These are phyloP conservation scores for Himalopsyche kuldschensis DNA, from an alignment of 2,888 invertebrate species.

Conservation along the genomic window DNA sequence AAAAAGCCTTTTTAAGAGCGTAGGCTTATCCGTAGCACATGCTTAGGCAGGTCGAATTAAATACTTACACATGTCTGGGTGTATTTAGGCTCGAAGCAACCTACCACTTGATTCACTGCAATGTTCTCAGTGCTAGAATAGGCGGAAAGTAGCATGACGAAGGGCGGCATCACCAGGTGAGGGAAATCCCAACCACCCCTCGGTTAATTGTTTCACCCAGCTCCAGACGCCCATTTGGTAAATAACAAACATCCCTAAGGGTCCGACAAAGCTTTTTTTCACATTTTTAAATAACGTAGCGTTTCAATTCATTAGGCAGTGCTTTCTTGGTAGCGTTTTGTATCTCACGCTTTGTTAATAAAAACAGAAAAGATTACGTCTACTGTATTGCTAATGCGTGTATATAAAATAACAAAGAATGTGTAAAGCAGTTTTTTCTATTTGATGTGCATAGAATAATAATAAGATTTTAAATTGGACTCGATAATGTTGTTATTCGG, in stretches of 20 bases:
- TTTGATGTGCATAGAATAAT: too few species aligned
- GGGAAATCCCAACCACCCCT: not conserved
- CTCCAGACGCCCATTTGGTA: not conserved
- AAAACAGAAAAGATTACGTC: not conserved
- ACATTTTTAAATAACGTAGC: not conserved
- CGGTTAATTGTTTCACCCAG: constrained; percentile 7
- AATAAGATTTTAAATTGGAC: too few species aligned
- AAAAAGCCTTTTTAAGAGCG: not conserved
- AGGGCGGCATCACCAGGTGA: constrained; percentile 1
- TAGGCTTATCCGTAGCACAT: not conserved
- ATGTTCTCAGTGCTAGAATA: not conserved
- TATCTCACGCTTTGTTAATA: not conserved
- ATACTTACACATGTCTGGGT: not conserved
- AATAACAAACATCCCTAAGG: not conserved
- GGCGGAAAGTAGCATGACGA: constrained; percentile 1
- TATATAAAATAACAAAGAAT: not conserved
- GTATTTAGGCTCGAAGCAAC: not conserved
- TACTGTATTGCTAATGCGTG: not conserved
- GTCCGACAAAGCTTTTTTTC: not conserved
- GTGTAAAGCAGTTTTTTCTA: too few species aligned
- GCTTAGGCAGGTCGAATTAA: not conserved
- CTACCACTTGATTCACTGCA: constrained; percentile 4
- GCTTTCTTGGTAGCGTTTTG: not conserved
- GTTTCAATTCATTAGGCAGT: not conserved
- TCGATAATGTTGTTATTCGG: too few species aligned